These are phyloP conservation scores for Pharmacophagus antenor DNA, from an alignment of 2,888 invertebrate genomes.

Conservation along the genomic window DNA sequence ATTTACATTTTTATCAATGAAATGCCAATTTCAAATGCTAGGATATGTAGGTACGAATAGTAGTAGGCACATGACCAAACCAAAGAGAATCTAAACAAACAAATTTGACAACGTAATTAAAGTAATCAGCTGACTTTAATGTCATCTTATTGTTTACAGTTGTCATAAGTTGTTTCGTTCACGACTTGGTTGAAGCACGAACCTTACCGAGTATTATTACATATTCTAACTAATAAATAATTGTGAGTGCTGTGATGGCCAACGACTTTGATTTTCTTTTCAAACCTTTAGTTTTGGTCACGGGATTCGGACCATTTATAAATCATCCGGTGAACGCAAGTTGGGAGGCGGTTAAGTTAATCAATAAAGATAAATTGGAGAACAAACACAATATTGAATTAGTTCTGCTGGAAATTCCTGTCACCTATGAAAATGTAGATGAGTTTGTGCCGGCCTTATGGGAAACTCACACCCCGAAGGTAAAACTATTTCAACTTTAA, in stretches of 20 bases:
- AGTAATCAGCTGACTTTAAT: conserved; percentile 53
- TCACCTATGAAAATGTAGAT: conserved; percentile 86
- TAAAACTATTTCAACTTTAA: conserved; percentile 42
- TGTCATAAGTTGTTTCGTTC: conserved; percentile 16
- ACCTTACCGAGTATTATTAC: not conserved
- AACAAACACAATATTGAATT: conserved; percentile 60
- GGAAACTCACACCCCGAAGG: conserved; percentile 85
- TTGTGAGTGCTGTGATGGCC: conserved; percentile 38
- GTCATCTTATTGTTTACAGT: conserved; percentile 23
- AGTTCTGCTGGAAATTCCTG: conserved; percentile 51
- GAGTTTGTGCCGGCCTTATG: conserved; percentile 84
- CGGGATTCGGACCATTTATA: conserved; percentile 91
- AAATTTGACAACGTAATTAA: conserved; percentile 41
- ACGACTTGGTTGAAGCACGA: not conserved
- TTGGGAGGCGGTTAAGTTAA: conserved; percentile 88
- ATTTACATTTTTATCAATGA: too few species aligned
- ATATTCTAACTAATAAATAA: not conserved
- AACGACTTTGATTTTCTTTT: conserved; percentile 52
- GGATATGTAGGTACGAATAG: too few species aligned
- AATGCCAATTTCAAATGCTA: too few species aligned
- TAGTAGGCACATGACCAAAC: not conserved
- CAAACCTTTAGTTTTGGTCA: conserved; percentile 79
- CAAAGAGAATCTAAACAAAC: conserved; percentile 3
- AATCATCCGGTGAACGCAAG: conserved; percentile 88
- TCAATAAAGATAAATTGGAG: conserved; percentile 79